These are phyloP conservation scores for Pseudochromis fuscus DNA, from an alignment of 2,797 vertebrate genomes.

Conservation along the genomic window DNA sequence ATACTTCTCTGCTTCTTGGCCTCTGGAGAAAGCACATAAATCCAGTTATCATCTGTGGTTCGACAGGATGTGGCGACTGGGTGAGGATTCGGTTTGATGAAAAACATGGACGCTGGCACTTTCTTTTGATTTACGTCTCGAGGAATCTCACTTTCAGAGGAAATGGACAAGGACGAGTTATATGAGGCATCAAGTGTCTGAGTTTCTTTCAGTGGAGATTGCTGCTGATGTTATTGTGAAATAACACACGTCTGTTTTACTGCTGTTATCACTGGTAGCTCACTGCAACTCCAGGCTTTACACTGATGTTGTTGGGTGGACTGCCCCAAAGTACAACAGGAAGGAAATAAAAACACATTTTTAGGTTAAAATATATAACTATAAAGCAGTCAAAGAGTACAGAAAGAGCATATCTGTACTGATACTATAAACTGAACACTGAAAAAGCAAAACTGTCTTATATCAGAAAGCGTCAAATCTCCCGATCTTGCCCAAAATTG, in stretches of 20 bases:
- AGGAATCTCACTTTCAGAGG: neutral
- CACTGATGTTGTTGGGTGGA: too few species aligned
- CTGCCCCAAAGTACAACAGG: neutral
- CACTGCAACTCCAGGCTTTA: neutral
- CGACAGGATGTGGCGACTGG: constrained; percentile 1
- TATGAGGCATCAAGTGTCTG: constrained; percentile 7
- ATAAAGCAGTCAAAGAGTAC: too few species aligned
- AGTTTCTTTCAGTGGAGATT: constrained; percentile 8
- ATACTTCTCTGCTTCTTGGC: too few species aligned
- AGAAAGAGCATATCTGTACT: too few species aligned
- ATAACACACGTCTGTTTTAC: neutral
- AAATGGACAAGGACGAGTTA: neutral
- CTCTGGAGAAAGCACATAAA: too few species aligned
- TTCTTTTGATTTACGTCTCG: constrained; percentile 9
- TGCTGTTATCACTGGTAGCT: neutral
- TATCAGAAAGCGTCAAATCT: too few species aligned
- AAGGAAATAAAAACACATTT: too few species aligned
- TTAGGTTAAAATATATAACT: too few species aligned
- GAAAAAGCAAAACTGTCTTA: too few species aligned
- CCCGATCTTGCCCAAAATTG: too few species aligned
- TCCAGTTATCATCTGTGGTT: too few species aligned
- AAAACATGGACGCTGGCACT: neutral
- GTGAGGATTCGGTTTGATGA: constrained; percentile 6
- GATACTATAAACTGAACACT: too few species aligned
- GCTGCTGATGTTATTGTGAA: constrained; percentile 7